Evolutionary conservation across 2,113 vertebrate species (phyloP).

Genomic region (Holacanthus passer): DNA sequence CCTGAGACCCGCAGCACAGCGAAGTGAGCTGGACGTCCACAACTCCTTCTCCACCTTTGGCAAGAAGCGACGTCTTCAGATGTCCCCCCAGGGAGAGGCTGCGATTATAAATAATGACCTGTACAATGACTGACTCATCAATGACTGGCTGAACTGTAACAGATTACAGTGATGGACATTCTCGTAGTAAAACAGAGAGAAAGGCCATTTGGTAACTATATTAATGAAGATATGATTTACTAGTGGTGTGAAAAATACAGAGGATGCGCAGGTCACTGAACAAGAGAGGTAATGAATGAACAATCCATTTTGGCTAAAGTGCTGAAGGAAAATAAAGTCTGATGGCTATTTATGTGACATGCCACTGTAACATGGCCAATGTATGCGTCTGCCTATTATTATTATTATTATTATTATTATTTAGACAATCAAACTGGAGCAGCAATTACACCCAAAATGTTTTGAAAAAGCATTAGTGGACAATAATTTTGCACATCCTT

Average conservation of each 20-base stretch:
- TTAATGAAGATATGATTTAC: constrained; percentile 28
- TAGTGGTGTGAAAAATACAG: constrained; percentile 35
- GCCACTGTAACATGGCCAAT: constrained; percentile 55
- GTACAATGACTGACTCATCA: constrained; percentile 81
- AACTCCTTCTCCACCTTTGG: constrained; percentile 95
- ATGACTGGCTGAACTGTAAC: constrained; percentile 29
- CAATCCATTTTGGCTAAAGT: constrained; percentile 20
- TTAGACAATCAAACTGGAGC: constrained; percentile 84
- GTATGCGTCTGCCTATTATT: constrained; percentile 49
- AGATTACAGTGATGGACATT: constrained; percentile 38
- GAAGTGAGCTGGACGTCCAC: constrained; percentile 87
- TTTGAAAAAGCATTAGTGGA: constrained; percentile 60
- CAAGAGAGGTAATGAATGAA: constrained; percentile 39
- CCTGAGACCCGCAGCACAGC: constrained; percentile 82
- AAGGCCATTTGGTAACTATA: constrained; percentile 31
- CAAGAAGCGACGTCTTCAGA: constrained; percentile 90
- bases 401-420: constrained; percentile 73
- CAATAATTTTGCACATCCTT: constrained; percentile 73
- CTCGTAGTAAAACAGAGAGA: constrained; percentile 26
- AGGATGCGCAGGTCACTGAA: neutral
- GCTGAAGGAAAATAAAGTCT: constrained; percentile 26
- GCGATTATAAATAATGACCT: constrained; percentile 92
- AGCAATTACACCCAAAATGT: constrained; percentile 67
- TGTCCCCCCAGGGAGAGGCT: constrained; percentile 86
- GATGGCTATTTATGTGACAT: constrained; percentile 61